Base-by-base conservation (phyloP, 2,113 vertebrate species). In the Melanotaenia duboulayi region DNA sequence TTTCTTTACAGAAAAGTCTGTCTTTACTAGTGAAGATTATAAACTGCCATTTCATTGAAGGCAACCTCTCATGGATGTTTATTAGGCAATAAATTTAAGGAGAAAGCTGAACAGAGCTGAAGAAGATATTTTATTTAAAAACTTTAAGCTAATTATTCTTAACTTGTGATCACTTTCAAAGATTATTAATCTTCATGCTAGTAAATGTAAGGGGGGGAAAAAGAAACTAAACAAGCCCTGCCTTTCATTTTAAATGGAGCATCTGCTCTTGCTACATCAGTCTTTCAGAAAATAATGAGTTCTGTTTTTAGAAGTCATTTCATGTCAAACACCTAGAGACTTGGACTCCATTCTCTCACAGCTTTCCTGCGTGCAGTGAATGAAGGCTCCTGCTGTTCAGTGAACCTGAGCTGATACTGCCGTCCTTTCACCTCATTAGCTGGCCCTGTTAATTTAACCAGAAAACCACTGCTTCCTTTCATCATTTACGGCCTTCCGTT, bases 361-460 rank as follows among this genome's bases (percentile, higher is more conserved):
- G 20, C 20, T 40, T 37, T 42, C 13, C 40, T 42, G 12, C 12
- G 14, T 4, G 62, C 49, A 72, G 52, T 35, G 32, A 35, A 35
- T 35, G 32, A 9, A 35, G 32, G 32, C 32, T 35, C 1, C 32
- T 35, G 32, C 32, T 35, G 32, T 44, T 65, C 10, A 42, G 14
- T 76, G 63, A 81, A 65, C 40, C 61, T 56, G 58, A 79, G 74
- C 56, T 57, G 37, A 17, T 16, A 20, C 69, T 68, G 62, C 32
- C 23, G 12, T 51, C 69, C 72, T 73, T 73, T 73, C 57, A 50
- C 60, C 80, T 87, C 77, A 72, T 83, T 87, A 81, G 74, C 54
- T 14, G 24, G 0, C 28, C 55, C 49, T 39, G 72, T 71, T 75
- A 59, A 84, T 78, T 59, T 57, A 69, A 76, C 66, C 71, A 75